These are phyloP conservation scores for Smittia aterrima DNA, from an alignment of 2,888 invertebrate genomes.

Conservation along the genomic window DNA sequence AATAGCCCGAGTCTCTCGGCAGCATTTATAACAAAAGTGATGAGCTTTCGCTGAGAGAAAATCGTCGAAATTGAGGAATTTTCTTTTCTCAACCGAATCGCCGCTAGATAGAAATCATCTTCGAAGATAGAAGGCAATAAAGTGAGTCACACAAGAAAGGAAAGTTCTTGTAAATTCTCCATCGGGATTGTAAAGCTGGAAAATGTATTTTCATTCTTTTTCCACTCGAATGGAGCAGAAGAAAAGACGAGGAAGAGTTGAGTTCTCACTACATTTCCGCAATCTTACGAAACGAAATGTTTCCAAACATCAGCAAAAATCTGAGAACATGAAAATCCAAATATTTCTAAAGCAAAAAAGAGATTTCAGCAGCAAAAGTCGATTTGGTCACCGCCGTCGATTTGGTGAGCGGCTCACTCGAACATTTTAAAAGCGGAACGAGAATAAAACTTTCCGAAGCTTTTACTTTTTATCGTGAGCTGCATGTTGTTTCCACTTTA, in stretches of 20 bases:
- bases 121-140: too few relatives aligned
- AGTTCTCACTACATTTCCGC: slow-evolving; percentile 12
- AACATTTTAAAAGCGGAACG: too few relatives aligned
- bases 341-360: too few relatives aligned
- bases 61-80: background rate
- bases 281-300: slow-evolving; percentile 7
- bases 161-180: too few relatives aligned
- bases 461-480: slow-evolving; percentile 1
- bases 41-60: background rate
- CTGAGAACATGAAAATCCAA: background rate
- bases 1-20: background rate
- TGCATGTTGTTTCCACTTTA: slow-evolving; percentile 2
- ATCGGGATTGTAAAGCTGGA: too few relatives aligned
- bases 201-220: too few relatives aligned
- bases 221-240: too few relatives aligned
- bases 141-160: too few relatives aligned
- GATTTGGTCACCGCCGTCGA: background rate
- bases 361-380: background rate
- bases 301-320: background rate
- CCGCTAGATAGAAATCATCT: too few relatives aligned
- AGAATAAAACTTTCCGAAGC: background rate
- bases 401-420: too few relatives aligned
- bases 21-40: slow-evolving; percentile 13
- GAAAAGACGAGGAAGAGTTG: background rate
- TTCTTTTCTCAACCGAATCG: background rate